These are phyloP conservation scores for Opisthocomus hoazin DNA, from an alignment of 2,113 vertebrate genomes.

Conservation along the genomic window DNA sequence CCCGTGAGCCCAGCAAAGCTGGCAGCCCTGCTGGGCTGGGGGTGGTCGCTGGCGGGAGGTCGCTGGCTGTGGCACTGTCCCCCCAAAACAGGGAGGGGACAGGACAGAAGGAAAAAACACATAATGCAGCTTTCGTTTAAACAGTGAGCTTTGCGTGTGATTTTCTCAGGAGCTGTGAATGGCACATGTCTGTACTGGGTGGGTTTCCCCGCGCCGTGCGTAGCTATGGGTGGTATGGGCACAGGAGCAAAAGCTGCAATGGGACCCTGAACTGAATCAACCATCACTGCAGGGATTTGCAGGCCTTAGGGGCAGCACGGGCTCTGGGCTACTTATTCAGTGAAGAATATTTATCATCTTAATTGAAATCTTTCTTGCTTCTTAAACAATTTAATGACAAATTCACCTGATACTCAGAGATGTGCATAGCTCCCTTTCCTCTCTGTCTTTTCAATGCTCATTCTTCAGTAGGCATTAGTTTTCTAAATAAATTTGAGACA, in stretches of 20 bases:
- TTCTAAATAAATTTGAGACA: neutral
- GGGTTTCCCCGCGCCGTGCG: fast-evolving
- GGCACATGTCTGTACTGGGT: neutral
- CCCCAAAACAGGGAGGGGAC: neutral
- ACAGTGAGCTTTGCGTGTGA: neutral
- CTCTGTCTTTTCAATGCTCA: neutral
- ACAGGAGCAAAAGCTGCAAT: neutral
- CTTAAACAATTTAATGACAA: neutral
- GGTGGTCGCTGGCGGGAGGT: neutral
- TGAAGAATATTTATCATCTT: neutral
- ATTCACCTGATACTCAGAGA: neutral
- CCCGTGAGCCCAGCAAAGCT: neutral
- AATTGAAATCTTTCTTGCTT: neutral
- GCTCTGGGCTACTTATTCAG: neutral
- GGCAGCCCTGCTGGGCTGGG: neutral
- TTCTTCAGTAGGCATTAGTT: neutral
- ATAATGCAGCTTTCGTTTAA: neutral
- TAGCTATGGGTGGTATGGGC: neutral
- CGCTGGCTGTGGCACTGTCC: fast-evolving
- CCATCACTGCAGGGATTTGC: neutral
- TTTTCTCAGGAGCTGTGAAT: neutral
- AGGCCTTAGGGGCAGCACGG: neutral
- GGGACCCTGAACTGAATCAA: neutral
- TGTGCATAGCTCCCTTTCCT: fast-evolving
- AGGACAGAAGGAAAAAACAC: neutral